Percentiles rank a stretch among this genome's conserved stretches.
Conservation (phyloP, 2,888 invertebrate species). For the Pammene fasciana region DNA sequence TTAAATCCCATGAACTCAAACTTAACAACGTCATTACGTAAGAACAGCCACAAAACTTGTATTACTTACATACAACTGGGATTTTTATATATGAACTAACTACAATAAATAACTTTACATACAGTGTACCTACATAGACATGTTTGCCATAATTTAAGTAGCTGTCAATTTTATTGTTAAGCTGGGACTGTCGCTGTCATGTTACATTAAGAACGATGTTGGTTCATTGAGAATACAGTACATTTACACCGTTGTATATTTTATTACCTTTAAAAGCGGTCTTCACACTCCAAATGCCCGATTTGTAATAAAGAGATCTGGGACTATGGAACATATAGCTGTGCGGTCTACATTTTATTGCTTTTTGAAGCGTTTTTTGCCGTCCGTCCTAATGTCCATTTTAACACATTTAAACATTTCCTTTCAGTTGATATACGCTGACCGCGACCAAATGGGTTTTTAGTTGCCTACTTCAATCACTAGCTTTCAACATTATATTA, state of each 20-base stretch:
- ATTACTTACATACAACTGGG: neutral
- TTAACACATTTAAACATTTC: conserved; percentile 35
- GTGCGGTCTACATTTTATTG: conserved; percentile 37
- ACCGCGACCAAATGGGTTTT: conserved; percentile 21
- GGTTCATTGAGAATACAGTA: conserved; percentile 24
- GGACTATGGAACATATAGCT: conserved; percentile 25
- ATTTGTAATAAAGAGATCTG: conserved; percentile 34
- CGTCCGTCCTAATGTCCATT: conserved; percentile 25
- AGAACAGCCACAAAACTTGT: neutral
- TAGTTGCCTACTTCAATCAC: neutral
- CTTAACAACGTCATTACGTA: neutral
- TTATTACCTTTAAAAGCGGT: conserved; percentile 30
- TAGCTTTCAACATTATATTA: neutral
- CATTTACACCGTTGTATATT: conserved; percentile 37
- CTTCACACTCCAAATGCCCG: conserved; percentile 40
- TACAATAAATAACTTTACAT: conserved; percentile 12
- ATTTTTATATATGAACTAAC: conserved; percentile 3
- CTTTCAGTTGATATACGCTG: conserved; percentile 26
- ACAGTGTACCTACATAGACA: conserved; percentile 4
- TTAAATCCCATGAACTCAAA: neutral
- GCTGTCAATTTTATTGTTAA: conserved; percentile 32
- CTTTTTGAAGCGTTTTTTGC: conserved; percentile 33
- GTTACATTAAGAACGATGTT: conserved; percentile 21
- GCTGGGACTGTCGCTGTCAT: conserved; percentile 21
- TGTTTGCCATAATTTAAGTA: conserved; percentile 34